phyloP scores from a whole-genome alignment of 2,888 invertebrate genomes.

The Seira sanloemensis region DNA sequence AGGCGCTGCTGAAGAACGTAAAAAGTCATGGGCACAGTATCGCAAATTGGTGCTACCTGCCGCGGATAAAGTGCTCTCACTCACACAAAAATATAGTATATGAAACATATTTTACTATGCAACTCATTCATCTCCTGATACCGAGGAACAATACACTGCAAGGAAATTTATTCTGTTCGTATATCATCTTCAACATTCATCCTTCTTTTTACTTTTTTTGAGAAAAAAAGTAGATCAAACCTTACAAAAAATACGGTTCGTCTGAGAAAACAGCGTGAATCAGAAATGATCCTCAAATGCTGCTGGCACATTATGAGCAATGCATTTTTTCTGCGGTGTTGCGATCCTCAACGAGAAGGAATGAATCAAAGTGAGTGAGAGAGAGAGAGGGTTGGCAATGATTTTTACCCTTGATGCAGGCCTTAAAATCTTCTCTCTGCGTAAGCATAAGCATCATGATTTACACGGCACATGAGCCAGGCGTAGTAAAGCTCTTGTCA shows the following conservation, averaged over 20 bases:
- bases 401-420: neutral
- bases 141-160: too few relatives aligned
- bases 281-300: neutral
- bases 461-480: neutral
- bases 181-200: neutral
- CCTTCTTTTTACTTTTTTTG: slow-evolving; percentile 11
- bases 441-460: slow-evolving; percentile 2
- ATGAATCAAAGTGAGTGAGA: too few relatives aligned
- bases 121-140: too few relatives aligned
- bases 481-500: neutral
- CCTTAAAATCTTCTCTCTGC: neutral
- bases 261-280: neutral
- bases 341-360: too few relatives aligned
- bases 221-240: slow-evolving; percentile 41
- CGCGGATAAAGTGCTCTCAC: neutral
- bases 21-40: too few relatives aligned
- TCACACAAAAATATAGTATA: neutral
- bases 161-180: too few relatives aligned
- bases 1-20: too few relatives aligned
- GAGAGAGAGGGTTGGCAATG: neutral
- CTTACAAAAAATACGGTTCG: neutral
- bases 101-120: too few relatives aligned
- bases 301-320: neutral
- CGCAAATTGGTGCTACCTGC: too few relatives aligned
- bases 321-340: neutral